phyloP scores from a whole-genome alignment of 2,888 invertebrate genomes.

The Melanophora roralis region DNA sequence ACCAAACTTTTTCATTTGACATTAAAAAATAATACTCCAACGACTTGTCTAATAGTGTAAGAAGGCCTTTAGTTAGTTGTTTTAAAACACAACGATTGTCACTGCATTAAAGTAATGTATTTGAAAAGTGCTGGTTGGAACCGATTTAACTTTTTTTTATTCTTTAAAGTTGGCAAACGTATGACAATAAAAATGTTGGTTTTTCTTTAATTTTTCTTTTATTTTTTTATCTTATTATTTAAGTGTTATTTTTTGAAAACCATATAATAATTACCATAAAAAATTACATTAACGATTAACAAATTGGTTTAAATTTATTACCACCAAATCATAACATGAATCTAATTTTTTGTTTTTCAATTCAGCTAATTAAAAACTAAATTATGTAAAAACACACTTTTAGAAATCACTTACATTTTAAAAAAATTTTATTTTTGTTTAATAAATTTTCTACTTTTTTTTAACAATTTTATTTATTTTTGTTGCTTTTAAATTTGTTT shows the following conservation, averaged over 20 bases:
- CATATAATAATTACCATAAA: constrained; percentile 52
- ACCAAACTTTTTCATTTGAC: too few species aligned
- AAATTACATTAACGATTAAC: constrained; percentile 37
- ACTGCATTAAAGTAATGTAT: constrained; percentile 55
- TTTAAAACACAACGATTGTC: constrained; percentile 49
- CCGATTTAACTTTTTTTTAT: constrained; percentile 18
- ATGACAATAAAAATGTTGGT: constrained; percentile 10
- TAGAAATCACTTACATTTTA: too few species aligned
- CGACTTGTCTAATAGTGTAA: too few species aligned
- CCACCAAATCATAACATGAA: constrained; percentile 38
- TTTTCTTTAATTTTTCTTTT: background rate
- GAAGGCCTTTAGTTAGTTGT: constrained; percentile 52
- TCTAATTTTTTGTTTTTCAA: background rate
- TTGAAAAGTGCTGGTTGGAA: constrained; percentile 40
- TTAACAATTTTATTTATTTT: constrained; percentile 25
- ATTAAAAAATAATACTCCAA: too few species aligned
- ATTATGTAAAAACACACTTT: background rate
- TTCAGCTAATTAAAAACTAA: background rate
- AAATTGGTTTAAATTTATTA: constrained; percentile 42
- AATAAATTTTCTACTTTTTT: background rate
- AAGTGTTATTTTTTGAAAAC: constrained; percentile 43
- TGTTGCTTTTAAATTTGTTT: constrained; percentile 17
- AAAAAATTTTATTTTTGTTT: background rate
- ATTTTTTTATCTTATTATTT: background rate
- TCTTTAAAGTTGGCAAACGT: constrained; percentile 8